Percentiles rank a stretch among this genome's conserved stretches.
These are phyloP conservation scores for Arctia plantaginis DNA, from an alignment of 2,888 invertebrate species.

Conservation along the genomic window DNA sequence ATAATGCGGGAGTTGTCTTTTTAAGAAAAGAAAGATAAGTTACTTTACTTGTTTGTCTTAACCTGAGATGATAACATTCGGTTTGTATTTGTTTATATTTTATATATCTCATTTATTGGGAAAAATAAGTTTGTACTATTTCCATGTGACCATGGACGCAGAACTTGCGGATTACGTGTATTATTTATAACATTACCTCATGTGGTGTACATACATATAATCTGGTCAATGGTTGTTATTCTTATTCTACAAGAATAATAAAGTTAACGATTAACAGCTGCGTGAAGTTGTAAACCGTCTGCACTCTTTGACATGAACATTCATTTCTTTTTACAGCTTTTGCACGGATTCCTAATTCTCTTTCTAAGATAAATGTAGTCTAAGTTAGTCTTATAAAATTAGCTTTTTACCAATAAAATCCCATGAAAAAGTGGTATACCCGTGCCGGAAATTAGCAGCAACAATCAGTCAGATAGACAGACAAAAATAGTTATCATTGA, in stretches of 20 bases:
- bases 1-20: no score
- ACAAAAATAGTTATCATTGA: no score
- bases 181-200: neutral
- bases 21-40: no score
- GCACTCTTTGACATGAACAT: neutral
- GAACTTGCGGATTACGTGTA: neutral
- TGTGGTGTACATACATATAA: neutral
- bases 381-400: neutral
- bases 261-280: constrained; percentile 2
- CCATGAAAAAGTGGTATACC: neutral
- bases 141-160: neutral
- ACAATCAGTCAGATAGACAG: neutral
- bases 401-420: neutral
- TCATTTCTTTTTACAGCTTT: neutral
- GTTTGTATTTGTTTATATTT: no score
- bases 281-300: neutral
- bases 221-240: neutral
- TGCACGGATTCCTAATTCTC: neutral
- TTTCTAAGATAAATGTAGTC: neutral
- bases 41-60: no score
- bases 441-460: neutral
- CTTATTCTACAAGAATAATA: neutral
- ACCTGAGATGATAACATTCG: no score
- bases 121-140: no score
- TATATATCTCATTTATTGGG: no score